Conservation (phyloP, 1,140 invertebrate genomes). For the Parapsyche elsis region DNA sequence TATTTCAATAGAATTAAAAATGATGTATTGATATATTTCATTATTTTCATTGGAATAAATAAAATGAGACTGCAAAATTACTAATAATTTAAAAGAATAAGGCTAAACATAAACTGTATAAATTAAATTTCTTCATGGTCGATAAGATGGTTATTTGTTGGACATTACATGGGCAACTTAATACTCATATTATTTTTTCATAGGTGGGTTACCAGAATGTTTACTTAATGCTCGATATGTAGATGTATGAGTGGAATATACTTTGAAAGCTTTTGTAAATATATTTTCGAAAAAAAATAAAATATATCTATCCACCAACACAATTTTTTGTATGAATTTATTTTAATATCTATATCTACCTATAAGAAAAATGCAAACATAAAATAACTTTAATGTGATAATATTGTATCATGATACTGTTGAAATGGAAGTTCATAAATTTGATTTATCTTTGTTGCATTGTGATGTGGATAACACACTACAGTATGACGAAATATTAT, state of each 20-base stretch:
- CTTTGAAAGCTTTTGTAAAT: conserved; percentile 38
- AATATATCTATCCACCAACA: too few species aligned
- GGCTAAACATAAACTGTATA: conserved; percentile 17
- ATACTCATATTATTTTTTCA: conserved; percentile 24
- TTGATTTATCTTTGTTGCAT: too few species aligned
- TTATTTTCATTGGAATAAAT: conserved; percentile 25
- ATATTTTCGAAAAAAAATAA: conserved; percentile 36
- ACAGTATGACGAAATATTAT: not conserved
- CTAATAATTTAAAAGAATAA: conserved; percentile 13
- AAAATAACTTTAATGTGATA: too few species aligned
- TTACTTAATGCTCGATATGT: conserved; percentile 2
- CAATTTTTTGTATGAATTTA: too few species aligned
- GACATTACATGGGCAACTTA: conserved; percentile 28
- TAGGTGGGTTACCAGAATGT: conserved; percentile 36
- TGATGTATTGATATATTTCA: not conserved
- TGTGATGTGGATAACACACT: too few species aligned
- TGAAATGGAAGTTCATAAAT: too few species aligned
- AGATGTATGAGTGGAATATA: conserved; percentile 10
- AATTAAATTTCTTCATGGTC: not conserved
- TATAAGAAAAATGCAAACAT: too few species aligned
- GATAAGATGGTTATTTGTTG: not conserved
- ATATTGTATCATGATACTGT: too few species aligned
- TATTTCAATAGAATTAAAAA: not conserved
- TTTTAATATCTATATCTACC: too few species aligned
- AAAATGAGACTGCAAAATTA: conserved; percentile 39